Base-by-base conservation (phyloP, 2,888 invertebrate species). In the Nomada ferruginata region DNA sequence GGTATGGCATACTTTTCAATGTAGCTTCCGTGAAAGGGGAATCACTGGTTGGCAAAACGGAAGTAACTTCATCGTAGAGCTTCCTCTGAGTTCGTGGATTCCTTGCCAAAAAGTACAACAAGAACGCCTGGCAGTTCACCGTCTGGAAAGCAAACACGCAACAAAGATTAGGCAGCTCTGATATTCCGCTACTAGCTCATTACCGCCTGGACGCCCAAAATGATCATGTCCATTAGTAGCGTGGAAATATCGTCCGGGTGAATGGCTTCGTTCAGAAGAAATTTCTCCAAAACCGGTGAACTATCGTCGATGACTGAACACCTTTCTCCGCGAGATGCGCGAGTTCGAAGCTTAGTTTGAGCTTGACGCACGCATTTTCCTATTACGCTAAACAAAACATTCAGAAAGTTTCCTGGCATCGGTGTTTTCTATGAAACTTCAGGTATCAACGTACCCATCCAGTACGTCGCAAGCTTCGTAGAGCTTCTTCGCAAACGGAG, bases 141-240 rank as follows among this genome's bases (percentile, higher is more conserved):
- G 95, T 95, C 95, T 96, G 89, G 91, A 77, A 68, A 65, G 3
- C 4, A 3, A n/a, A 57, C 4, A 10, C 15, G 29, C 59, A 1
- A 57, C 18, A 4, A 20, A 13, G 11, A 0, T 23, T 10, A 5
- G 3, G 23, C n/a, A 36, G 44, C 20, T 5, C 7, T 10, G 2
- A 23, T 65, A 47, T 7, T 4, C 4, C 2, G 5, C 1, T 2
- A 18, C 10, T 11, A 57, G 18, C 2, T 74, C 1, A 52, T 82
- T 92, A 95, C 95, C 87, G 96, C 95, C 89, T 96, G 96, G 0
- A 96, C 95, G 76, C 96, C 96, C 87, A 96, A 94, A 9, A 96
- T 92, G 60, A 96, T 94, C 95, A 96, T 95, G 89, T 96, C 96
- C 94, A 96, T 95, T 61, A 96, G 89, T 1, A 96, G 92, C 0